These are phyloP conservation scores for Sphaerophoria taeniata DNA, from an alignment of 2,888 invertebrate species.

Conservation along the genomic window DNA sequence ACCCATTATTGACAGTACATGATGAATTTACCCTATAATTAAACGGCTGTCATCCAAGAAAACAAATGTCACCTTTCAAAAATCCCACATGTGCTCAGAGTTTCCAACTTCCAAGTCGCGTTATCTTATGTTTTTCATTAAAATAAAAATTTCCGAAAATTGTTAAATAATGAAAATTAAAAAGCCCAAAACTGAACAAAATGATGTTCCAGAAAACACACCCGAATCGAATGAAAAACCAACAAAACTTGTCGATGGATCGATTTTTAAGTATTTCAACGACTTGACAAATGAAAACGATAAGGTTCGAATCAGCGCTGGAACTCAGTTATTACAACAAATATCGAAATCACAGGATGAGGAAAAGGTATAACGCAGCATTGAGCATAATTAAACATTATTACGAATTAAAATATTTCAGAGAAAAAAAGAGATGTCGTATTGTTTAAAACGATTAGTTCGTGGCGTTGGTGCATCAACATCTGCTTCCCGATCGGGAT, in stretches of 20 bases:
- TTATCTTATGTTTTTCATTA: conserved; percentile 55
- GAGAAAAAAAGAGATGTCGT: conserved; percentile 86
- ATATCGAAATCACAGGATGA: conserved; percentile 75
- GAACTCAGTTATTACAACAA: conserved; percentile 76
- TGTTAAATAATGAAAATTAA: conserved; percentile 61
- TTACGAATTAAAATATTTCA: conserved; percentile 81
- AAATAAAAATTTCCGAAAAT: not conserved
- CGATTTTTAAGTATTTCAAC: conserved; percentile 78
- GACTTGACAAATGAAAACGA: conserved; percentile 77
- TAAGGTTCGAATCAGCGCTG: conserved; percentile 76
- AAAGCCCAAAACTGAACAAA: conserved; percentile 38
- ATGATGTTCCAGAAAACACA: not conserved
- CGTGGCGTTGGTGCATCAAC: conserved; percentile 89
- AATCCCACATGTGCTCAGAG: conserved; percentile 62
- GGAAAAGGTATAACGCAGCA: conserved; percentile 76
- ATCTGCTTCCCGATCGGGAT: conserved; percentile 86
- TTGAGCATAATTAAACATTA: not conserved
- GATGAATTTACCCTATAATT: conserved; percentile 23
- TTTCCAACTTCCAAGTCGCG: conserved; percentile 42
- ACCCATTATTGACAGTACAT: not conserved
- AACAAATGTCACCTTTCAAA: conserved; percentile 19
- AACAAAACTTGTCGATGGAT: conserved; percentile 75
- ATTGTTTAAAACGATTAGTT: conserved; percentile 87
- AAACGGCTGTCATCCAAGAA: conserved; percentile 25
- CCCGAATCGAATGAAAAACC: conserved; percentile 29